Conservation (phyloP, 2,113 vertebrate genomes). For the Dicrurus megarhynchus region DNA sequence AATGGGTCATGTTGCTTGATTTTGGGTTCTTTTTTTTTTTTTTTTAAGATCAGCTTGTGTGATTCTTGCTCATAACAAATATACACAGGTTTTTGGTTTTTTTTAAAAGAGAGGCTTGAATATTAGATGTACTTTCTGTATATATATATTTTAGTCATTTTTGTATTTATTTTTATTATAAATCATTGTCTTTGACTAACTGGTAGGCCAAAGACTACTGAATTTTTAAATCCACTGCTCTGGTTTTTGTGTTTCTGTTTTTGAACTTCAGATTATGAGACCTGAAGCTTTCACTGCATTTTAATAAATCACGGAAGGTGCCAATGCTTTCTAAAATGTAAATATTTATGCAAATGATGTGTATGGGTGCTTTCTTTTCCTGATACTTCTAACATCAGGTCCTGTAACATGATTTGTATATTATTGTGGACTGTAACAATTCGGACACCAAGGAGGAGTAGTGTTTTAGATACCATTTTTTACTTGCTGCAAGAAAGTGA, state of each 20-base stretch:
- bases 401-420: conserved; percentile 31
- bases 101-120: conserved; percentile 66
- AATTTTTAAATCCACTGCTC: conserved; percentile 25
- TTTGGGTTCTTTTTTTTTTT: not conserved
- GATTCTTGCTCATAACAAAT: conserved; percentile 48
- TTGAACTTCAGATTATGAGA: conserved; percentile 43
- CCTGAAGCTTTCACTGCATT: conserved; percentile 37
- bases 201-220: conserved; percentile 76
- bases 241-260: not conserved
- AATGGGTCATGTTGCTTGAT: conserved; percentile 55
- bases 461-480: not conserved
- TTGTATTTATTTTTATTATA: conserved; percentile 88
- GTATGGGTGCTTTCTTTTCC: not conserved
- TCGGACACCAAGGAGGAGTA: not conserved
- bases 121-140: conserved; percentile 80
- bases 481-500: conserved; percentile 5
- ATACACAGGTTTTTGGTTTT: not conserved
- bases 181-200: conserved; percentile 71
- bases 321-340: conserved; percentile 56
- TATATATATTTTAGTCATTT: conserved; percentile 75
- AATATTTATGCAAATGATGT: not conserved
- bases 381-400: conserved; percentile 1
- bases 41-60: not conserved
- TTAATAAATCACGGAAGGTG: conserved; percentile 42
- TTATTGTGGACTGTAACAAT: not conserved